These are phyloP conservation scores for Axea sp. DNA, from an alignment of 2,888 invertebrate species.

Conservation along the genomic window DNA sequence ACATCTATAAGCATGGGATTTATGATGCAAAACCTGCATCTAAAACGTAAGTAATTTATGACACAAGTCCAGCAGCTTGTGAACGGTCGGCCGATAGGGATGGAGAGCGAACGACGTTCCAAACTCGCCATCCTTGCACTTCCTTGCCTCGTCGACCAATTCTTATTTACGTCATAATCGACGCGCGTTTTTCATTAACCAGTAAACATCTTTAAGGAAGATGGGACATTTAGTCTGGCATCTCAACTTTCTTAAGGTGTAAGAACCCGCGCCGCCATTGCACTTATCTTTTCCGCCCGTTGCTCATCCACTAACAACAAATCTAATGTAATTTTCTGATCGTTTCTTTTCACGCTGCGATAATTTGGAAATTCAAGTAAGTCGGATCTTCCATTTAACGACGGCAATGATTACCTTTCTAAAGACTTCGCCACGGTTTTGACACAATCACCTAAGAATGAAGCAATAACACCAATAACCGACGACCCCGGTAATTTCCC, in stretches of 20 bases:
- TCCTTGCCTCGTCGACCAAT: too few relatives aligned
- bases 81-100: too few relatives aligned
- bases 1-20: constrained; percentile 85
- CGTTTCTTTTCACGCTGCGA: constrained; percentile 62
- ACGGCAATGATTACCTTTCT: constrained; percentile 73
- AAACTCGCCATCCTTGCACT: too few relatives aligned
- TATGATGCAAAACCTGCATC: constrained; percentile 82
- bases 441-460: constrained; percentile 82
- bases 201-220: too few relatives aligned
- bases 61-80: too few relatives aligned
- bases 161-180: too few relatives aligned
- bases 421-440: constrained; percentile 77
- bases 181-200: too few relatives aligned
- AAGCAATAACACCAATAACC: constrained; percentile 80
- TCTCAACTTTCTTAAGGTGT: too few relatives aligned
- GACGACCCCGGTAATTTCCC: constrained; percentile 52
- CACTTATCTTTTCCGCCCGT: too few relatives aligned
- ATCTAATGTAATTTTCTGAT: constrained; percentile 37
- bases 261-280: too few relatives aligned
- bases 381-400: constrained; percentile 74
- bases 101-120: too few relatives aligned
- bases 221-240: too few relatives aligned
- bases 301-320: constrained; percentile 6
- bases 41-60: constrained; percentile 78
- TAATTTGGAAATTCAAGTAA: constrained; percentile 73